phyloP scores from a whole-genome alignment of 1,140 invertebrate genomes.

The Lucilia cuprina region DNA sequence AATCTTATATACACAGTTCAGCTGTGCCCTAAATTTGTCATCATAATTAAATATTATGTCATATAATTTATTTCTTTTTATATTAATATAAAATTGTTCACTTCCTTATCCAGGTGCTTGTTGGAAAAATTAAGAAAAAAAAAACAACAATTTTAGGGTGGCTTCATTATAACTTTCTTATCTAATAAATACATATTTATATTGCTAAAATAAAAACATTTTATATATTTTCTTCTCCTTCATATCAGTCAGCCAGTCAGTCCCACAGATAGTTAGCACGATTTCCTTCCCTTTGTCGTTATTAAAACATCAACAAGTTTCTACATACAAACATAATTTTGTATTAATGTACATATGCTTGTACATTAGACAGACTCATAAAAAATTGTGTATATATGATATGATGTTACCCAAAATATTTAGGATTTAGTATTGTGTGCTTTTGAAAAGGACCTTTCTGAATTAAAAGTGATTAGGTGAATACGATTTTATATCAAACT shows the following conservation, averaged over 20 bases:
- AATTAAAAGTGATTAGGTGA: too few relatives aligned
- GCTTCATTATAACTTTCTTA: constrained; percentile 4
- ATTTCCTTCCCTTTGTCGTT: neutral
- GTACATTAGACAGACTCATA: neutral
- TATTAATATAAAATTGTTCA: neutral
- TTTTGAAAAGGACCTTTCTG: too few relatives aligned
- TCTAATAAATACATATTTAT: neutral
- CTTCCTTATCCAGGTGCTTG: neutral
- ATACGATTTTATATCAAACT: too few relatives aligned
- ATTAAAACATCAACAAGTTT: neutral
- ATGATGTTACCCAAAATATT: too few relatives aligned
- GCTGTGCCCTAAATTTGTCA: neutral
- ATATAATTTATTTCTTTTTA: neutral
- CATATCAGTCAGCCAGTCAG: neutral
- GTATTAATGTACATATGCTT: neutral
- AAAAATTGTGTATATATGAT: too few relatives aligned
- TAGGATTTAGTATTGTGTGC: too few relatives aligned
- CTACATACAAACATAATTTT: neutral
- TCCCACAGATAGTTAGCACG: neutral
- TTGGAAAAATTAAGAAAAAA: neutral
- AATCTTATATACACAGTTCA: neutral
- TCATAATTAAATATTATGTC: neutral
- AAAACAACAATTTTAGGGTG: neutral
- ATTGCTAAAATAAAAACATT: neutral
- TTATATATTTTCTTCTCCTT: neutral